These are phyloP conservation scores for Triplophysa tibetana DNA, from an alignment of 2,113 vertebrate species.

Conservation along the genomic window DNA sequence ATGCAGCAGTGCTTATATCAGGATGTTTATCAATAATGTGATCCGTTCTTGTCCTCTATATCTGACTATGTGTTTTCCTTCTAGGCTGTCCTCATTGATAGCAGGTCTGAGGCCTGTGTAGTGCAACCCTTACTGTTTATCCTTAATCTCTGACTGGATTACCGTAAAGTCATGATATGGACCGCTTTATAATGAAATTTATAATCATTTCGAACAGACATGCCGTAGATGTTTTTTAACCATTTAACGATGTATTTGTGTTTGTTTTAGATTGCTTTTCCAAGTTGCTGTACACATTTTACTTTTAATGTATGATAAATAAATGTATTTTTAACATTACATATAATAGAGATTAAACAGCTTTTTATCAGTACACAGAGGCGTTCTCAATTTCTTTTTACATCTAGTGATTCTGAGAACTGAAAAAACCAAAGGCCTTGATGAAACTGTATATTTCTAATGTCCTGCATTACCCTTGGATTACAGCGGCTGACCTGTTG, in stretches of 20 bases:
- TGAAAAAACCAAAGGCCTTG: neutral
- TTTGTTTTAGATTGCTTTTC: conserved; percentile 16
- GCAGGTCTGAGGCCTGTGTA: conserved; percentile 83
- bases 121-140: conserved; percentile 76
- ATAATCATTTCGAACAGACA: conserved; percentile 5
- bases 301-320: conserved; percentile 21
- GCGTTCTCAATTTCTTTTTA: neutral
- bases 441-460: neutral
- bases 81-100: conserved; percentile 85
- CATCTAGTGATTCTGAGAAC: neutral
- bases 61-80: conserved; percentile 66
- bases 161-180: conserved; percentile 81
- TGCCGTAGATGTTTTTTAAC: neutral
- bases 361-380: conserved; percentile 40
- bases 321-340: conserved; percentile 29
- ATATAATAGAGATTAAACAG: conserved; percentile 27
- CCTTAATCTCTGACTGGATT: conserved; percentile 81
- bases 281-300: conserved; percentile 4
- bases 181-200: conserved; percentile 68
- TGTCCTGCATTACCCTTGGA: neutral
- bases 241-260: neutral
- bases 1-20: conserved; percentile 26
- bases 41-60: conserved; percentile 56
- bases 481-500: conserved; percentile 17
- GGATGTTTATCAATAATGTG: conserved; percentile 61